Base-by-base conservation (phyloP, 1,140 invertebrate genomes). In the Leptonema lineaticorne region DNA sequence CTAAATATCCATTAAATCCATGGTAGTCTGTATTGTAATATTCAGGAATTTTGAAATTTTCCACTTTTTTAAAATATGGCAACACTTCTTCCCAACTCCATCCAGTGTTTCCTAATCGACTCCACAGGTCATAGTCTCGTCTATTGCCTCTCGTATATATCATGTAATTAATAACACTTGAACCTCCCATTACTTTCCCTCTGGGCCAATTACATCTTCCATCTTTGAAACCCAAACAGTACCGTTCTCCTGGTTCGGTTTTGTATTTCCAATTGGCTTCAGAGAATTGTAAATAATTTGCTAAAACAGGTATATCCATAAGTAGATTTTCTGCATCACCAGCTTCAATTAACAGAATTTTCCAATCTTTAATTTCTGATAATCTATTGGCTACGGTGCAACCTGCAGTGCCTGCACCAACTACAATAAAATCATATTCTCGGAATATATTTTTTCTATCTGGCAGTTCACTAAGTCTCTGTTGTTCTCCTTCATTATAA, bases 81-180 rank as follows among this genome's bases (percentile, higher is more conserved):
- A 93, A 74, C 0, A 94, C 87, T n/a, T 92, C 87, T 14, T 90
- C 82, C 81, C 88, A 96, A 46, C 88, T 87, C 95, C 94, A 97
- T 0, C 88, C 90, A 0, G 79, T 73, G 67, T 94, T 94, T 0
- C 94, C 94, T 75, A 92, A 77, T 0, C 75, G 74, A 20, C 85
- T 85, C 93, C 94, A 96, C 16, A 85, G 78, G 74, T 96, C 88
- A 74, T 91, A 96, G 75, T 96, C 92, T 8, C 75, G 74, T 4
- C 85, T 80, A 74, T 91, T 79, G 4, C 93, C 92, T 73, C 95
- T 88, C 0, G 92, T 92, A 71, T 95, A 94, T 41, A 95, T 92
- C 94, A 97, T 94, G 68, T 93, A 94, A 75, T 97, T 96, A 0
- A 96, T 78, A 0, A 91, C 90, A 48, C 90, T 92, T 0, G 90